Conservation (phyloP, 2,113 vertebrate species). For the Microcebus ravelobensis region DNA sequence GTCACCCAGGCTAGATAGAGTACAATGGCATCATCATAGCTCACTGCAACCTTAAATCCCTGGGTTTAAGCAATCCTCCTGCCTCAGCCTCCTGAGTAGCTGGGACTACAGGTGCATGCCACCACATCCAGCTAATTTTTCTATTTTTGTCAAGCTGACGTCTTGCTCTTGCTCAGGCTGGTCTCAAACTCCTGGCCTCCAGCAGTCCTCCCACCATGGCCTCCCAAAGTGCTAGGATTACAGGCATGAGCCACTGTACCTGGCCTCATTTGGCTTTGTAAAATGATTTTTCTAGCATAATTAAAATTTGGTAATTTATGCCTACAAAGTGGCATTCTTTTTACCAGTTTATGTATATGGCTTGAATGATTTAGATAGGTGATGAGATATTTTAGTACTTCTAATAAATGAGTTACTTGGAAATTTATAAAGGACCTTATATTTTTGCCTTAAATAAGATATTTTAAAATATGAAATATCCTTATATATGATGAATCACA, state of each 20-base stretch:
- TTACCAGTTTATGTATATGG: neutral
- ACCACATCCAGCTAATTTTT: too few species aligned
- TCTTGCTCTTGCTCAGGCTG: too few species aligned
- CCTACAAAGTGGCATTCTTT: neutral
- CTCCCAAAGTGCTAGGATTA: too few species aligned
- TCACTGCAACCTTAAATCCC: too few species aligned
- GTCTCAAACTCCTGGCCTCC: too few species aligned
- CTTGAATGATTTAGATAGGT: constrained; percentile 22
- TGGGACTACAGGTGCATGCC: too few species aligned
- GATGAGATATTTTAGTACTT: constrained; percentile 29
- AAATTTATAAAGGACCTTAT: neutral
- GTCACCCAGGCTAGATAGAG: too few species aligned
- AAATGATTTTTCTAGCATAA: neutral
- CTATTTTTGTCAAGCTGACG: too few species aligned
- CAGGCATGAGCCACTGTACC: neutral
- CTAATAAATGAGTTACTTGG: neutral
- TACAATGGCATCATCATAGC: too few species aligned
- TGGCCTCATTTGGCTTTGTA: neutral
- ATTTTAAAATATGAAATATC: constrained; percentile 27
- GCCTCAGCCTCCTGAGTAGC: too few species aligned
- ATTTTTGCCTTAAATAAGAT: constrained; percentile 30
- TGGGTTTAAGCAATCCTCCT: too few species aligned
- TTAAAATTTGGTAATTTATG: neutral
- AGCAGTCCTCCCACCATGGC: too few species aligned
- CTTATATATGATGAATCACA: constrained; percentile 25